phyloP scores from a whole-genome alignment of 2,797 vertebrate species.

The Paratrypauchen microcephalus region DNA sequence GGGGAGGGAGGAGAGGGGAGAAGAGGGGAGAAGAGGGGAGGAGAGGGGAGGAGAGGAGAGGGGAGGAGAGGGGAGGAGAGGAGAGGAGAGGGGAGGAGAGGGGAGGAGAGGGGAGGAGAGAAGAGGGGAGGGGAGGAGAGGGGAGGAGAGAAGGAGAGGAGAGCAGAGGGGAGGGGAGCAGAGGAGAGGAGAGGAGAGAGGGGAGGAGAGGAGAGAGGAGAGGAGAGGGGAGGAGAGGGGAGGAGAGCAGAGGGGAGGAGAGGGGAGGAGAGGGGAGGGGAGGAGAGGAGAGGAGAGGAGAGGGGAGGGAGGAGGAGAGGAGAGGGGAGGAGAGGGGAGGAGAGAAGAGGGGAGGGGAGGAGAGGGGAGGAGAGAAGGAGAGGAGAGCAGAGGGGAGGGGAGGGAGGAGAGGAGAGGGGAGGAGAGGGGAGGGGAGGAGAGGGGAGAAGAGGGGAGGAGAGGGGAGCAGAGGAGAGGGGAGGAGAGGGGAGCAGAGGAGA shows the following conservation, averaged over 20 bases:
- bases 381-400: no score
- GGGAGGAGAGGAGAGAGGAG: not conserved
- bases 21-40: not conserved
- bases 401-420: no score
- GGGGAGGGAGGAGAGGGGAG: not conserved
- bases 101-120: not conserved
- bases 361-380: no score
- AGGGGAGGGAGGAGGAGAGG: not conserved
- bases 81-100: not conserved
- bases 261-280: no score
- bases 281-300: not conserved
- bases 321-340: no score
- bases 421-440: not conserved
- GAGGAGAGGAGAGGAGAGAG: no score
- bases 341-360: not conserved
- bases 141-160: no score
- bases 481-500: not conserved
- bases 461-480: no score
- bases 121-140: no score
- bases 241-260: no score
- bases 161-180: not conserved
- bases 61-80: not conserved
- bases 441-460: not conserved
- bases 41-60: no score
- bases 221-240: not conserved